Evolutionary conservation across 1,140 invertebrate genomes (phyloP), one percentile per base, ranked within the genome.

Genomic region (Proales similis): DNA sequence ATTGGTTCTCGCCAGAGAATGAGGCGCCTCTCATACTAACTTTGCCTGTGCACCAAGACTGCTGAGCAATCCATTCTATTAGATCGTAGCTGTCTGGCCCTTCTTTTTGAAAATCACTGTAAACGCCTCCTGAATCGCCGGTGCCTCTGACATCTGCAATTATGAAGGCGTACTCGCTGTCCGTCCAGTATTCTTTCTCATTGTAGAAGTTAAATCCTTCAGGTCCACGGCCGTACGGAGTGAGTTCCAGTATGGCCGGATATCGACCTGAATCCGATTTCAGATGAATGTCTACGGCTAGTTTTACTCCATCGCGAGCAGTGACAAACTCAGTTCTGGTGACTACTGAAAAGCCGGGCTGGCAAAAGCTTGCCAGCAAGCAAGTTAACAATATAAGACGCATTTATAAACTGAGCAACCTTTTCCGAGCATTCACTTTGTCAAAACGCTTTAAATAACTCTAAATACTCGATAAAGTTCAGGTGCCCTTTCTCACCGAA

Each of bases 41-140:
- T 14, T 24, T 7, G 6, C 48, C 30, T 24, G 36, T 51, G 2
- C 17, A 51, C 48, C 48, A 51, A 1, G 12, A 12, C n/a, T 51
- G 32, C 6, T 27, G 30, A 4, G 20, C n/a, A 2, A 60, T 24
- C 51, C 51, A 60, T 43, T 60, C 38, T 12, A 60, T 60, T 12
- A 60, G 30, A 27, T 60, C 51, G 17, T 43, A 60, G 6, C 51
- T 42, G 22, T 60, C 51, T 42, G 43, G 7, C 20, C 51, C 51
- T 26, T 60, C 51, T 1, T 33, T 2, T 2, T 27, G 22, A 27
- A 60, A 42, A 60, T 43, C 43, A 30, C 32, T 27, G 19, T 43
- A 42, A 6, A 30, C 22, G 46, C 51, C 51, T 43, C 46, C 48
- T 14, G 48, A 51, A 17, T 51, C 29, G 11, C 48, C 48, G 1